These are phyloP conservation scores for Deilephila porcellus DNA, from an alignment of 2,888 invertebrate species.

Conservation along the genomic window DNA sequence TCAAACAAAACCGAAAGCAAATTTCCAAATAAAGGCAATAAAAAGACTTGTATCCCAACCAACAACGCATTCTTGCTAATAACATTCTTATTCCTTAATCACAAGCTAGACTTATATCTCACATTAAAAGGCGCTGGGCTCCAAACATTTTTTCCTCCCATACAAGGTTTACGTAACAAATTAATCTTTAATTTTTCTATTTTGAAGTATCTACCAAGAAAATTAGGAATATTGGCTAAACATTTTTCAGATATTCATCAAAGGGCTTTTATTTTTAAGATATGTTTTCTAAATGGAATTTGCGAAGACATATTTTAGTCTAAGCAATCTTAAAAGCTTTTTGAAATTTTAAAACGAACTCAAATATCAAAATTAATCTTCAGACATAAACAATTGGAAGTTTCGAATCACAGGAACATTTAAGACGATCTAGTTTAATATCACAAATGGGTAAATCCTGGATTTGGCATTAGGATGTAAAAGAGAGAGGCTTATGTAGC, in stretches of 20 bases:
- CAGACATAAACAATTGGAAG: no score
- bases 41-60: background rate
- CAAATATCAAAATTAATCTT: no score
- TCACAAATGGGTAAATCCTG: no score
- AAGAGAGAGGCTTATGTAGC: no score
- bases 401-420: no score
- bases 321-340: background rate
- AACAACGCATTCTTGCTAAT: background rate
- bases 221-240: background rate
- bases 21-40: background rate
- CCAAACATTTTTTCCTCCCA: background rate
- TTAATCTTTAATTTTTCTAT: constrained; percentile 20
- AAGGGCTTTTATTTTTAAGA: background rate
- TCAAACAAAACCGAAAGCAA: background rate
- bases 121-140: constrained; percentile 5
- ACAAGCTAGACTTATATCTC: constrained; percentile 1
- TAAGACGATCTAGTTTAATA: no score
- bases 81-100: constrained; percentile 8
- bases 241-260: background rate
- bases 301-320: background rate
- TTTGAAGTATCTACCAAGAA: no score
- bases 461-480: no score
- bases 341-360: no score
- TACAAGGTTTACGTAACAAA: constrained; percentile 11
- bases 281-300: no score